Conservation (phyloP, 2,797 vertebrate genomes). For the Atherinosoma microstoma region DNA sequence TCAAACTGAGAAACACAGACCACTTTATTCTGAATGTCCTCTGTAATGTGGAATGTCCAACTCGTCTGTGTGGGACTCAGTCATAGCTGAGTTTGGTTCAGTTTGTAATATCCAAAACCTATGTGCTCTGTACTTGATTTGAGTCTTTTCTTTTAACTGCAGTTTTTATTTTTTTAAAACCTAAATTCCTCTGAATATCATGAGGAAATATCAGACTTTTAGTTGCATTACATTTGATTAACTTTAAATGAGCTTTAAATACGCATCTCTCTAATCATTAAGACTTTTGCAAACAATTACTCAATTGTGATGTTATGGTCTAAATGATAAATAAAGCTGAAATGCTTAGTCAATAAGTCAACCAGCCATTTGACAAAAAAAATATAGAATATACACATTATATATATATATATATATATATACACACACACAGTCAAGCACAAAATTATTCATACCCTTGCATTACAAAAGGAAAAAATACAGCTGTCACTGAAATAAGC, state of each 20-base stretch:
- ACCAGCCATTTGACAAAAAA: neutral
- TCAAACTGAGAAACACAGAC: slow-evolving; percentile 87
- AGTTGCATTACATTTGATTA: neutral
- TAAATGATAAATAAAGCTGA: neutral
- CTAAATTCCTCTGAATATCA: neutral
- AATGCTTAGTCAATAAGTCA: neutral
- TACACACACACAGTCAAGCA: no score
- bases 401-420: no score
- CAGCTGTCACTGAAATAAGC: no score
- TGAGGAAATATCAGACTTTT: neutral
- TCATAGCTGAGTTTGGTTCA: neutral
- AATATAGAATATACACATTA: no score
- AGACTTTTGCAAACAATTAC: neutral
- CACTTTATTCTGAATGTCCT: neutral
- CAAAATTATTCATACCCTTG: no score
- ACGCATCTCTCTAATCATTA: neutral
- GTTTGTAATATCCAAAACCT: neutral
- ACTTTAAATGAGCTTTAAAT: neutral
- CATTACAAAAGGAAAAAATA: no score
- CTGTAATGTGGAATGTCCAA: neutral
- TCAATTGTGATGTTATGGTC: neutral
- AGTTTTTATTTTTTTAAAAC: neutral
- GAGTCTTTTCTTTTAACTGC: neutral
- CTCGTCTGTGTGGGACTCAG: neutral
- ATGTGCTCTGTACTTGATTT: neutral